These are phyloP conservation scores for Cuniculus paca DNA, from an alignment of 2,797 vertebrate species.

Conservation along the genomic window DNA sequence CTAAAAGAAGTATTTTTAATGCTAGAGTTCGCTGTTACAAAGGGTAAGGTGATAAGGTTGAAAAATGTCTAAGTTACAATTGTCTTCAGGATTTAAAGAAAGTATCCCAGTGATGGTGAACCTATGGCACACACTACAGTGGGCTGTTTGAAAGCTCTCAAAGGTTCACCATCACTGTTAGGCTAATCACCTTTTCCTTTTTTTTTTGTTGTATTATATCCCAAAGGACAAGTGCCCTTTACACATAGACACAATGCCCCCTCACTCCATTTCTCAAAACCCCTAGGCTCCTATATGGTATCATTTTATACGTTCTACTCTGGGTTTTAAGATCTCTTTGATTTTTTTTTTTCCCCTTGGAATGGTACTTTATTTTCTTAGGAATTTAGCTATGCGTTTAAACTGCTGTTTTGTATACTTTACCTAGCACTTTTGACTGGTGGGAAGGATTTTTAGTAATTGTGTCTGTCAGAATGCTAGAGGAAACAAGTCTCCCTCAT, in stretches of 20 bases:
- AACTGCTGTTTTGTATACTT: background rate
- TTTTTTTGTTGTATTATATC: background rate
- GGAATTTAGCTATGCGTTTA: constrained; percentile 37
- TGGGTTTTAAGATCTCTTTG: constrained; percentile 50
- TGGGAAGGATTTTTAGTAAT: constrained; percentile 37
- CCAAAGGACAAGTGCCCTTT: background rate
- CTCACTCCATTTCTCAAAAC: background rate
- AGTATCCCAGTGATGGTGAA: background rate
- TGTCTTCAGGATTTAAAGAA: constrained; percentile 60
- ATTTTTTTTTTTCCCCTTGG: background rate
- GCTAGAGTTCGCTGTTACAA: constrained; percentile 51
- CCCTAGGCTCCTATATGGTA: background rate
- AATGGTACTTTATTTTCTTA: constrained; percentile 4
- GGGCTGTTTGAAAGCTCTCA: background rate
- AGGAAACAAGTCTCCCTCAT: background rate
- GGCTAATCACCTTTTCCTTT: background rate
- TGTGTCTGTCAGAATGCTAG: background rate
- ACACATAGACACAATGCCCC: background rate
- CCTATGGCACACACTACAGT: background rate
- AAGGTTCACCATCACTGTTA: background rate
- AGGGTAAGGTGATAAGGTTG: background rate
- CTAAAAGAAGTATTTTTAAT: background rate
- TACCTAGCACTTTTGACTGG: background rate
- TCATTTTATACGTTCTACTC: background rate
- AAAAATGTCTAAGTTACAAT: background rate